These are phyloP conservation scores for Heterotis niloticus DNA, from an alignment of 2,113 vertebrate species.

Conservation along the genomic window DNA sequence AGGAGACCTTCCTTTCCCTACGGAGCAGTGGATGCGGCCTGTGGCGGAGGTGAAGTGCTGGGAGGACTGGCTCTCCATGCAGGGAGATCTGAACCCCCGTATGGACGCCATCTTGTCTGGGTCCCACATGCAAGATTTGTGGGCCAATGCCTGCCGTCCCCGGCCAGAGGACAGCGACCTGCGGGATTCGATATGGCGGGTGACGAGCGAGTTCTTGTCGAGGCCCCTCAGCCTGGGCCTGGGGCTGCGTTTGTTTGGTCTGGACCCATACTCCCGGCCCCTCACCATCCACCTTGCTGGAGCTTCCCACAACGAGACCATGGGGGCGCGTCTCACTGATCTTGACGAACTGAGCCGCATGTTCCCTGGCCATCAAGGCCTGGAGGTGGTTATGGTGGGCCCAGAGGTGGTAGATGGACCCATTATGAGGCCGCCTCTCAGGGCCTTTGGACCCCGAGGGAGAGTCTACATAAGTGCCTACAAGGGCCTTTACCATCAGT, in stretches of 20 bases:
- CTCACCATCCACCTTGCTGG: constrained; percentile 82
- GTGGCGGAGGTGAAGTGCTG: constrained; percentile 61
- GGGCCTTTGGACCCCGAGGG: constrained; percentile 56
- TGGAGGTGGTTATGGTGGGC: constrained; percentile 85
- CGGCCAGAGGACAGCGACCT: constrained; percentile 69
- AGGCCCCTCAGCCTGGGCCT: constrained; percentile 74
- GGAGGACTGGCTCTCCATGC: constrained; percentile 75
- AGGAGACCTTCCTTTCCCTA: constrained; percentile 63
- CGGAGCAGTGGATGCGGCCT: constrained; percentile 65
- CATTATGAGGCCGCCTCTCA: constrained; percentile 70
- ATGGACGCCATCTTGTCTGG: constrained; percentile 67
- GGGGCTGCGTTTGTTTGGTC: constrained; percentile 65
- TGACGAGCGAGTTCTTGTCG: constrained; percentile 80
- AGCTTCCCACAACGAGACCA: constrained; percentile 76
- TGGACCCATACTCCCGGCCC: constrained; percentile 65
- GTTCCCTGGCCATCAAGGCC: constrained; percentile 77
- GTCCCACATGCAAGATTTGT: constrained; percentile 81
- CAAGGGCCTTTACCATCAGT: constrained; percentile 84
- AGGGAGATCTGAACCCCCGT: constrained; percentile 63
- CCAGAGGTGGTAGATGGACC: constrained; percentile 73
- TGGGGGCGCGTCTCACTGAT: constrained; percentile 71
- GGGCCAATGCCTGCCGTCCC: constrained; percentile 69
- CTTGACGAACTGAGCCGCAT: constrained; percentile 79
- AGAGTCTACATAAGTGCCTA: constrained; percentile 78
- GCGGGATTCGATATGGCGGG: constrained; percentile 69